Evolutionary conservation across 2,113 vertebrate genomes (phyloP), one percentile per base, ranked within the genome.

Genomic region (Ochotona princeps): DNA sequence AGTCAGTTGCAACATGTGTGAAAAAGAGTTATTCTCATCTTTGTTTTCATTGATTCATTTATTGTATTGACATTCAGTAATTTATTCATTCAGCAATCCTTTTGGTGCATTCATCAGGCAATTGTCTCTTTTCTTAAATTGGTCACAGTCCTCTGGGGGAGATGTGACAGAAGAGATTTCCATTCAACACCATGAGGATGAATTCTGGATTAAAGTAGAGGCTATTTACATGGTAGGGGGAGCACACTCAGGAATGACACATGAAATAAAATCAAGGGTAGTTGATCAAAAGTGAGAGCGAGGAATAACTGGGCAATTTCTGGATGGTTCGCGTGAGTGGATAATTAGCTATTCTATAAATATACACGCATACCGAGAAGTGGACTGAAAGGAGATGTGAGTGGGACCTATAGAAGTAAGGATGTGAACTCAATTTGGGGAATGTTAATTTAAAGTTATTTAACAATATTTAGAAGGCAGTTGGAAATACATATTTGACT

Each of bases 371-470:
- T 44, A 20, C 63, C 63, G 79, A 76, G 54, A 49, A 61, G 61
- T 87, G 72, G 75, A 66, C 87, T 69, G 63, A 73, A 65, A 32
- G 38, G 28, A 65, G 44, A 25, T 67, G 30, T 84, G 54, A 69
- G 79, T 35, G n/a, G 49, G 69, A 54, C 35, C 73, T 54, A 74
- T 32, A 73, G 83, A 90, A 49, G 7, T 79, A 72, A 83, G 51
- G 72, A 65, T 81, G 35, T 25, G 72, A 28, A 21, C 63, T 85
- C 76, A 74, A 87, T 75, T 83, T 79, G 72, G 76, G 66, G 8
- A 30, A 63, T 18, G 32, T 23, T 63, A 86, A 94, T 86, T 65
- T 79, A 9, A 74, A 79, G 38, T 81, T 83, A 86, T 89, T 93
- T 89, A 63, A 66, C 76, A 79, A 26, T 32, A 49, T 15, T 30